Evolutionary conservation across 2,888 invertebrate genomes (phyloP), one percentile per base, ranked within the genome.

Genomic region (Girardia tigrina): DNA sequence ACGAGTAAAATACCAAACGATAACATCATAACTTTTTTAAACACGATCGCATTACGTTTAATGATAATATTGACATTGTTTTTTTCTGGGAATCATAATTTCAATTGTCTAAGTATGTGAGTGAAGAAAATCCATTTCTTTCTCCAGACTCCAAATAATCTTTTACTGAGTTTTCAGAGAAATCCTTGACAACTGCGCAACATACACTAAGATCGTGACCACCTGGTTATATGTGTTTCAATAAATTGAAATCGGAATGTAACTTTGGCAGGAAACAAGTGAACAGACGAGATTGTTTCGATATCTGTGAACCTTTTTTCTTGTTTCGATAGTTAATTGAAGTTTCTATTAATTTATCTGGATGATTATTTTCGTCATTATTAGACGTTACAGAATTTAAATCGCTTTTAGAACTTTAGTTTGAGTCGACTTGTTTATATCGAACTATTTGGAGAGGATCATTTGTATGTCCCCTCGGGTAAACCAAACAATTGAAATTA

Each of bases 231-330:
- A 56, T 56, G n/a, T 56, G 56, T 23, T 56, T 56, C 56, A 56
- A 56, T n/a, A 56, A 56, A 16, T 56, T 56, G n/a, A 56, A 56
- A 16, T 56, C 56, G 56, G 56, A 56, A 56, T 56, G 56, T 23
- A 56, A 56, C 74, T 78, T 86, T n/a, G 56, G 56, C n/a, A 56
- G n/a, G 23, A 56, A 56, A n/a, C 56, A 56, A 4, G 56, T 56
- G n/a, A 56, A n/a, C 23, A 23, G 56, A 20, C 56, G n/a, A 6
- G 56, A 56, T 23, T 56, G 23, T 20, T 20, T 56, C 6, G 23
- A 8, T 20, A 12, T 12, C 4, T 8, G 23, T 20, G 23, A 6
- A n/a, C 6, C 23, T 56, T 20, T n/a, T n/a, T 12, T 20, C 56
- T 56, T 56, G 56, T 56, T 56, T 56, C 4, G 56, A 56, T 56